Evolutionary conservation across 2,113 vertebrate species (phyloP).

Genomic region (Archocentrus centrarchus): DNA sequence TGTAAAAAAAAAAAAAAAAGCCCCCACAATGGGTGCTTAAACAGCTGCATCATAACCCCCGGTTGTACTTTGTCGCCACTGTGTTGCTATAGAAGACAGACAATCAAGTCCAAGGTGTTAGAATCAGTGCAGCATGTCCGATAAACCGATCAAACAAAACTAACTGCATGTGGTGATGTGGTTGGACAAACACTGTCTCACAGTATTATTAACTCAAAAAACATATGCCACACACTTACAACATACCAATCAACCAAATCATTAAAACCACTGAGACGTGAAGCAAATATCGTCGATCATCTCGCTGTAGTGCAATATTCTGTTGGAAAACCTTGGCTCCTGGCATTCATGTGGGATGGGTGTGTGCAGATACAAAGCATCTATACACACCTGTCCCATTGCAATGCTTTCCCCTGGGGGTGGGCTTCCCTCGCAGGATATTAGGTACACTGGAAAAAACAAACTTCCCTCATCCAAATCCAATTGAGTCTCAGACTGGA

Average conservation of each 20-base stretch:
- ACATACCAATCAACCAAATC: background rate
- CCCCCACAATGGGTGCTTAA: conserved; percentile 34
- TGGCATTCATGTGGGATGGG: background rate
- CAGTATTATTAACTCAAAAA: background rate
- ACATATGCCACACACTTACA: background rate
- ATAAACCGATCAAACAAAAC: conserved; percentile 34
- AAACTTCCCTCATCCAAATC: background rate
- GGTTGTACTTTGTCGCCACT: conserved; percentile 30
- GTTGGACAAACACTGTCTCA: background rate
- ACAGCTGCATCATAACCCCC: conserved; percentile 64
- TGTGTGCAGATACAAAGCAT: too few relatives aligned
- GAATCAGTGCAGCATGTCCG: conserved; percentile 15
- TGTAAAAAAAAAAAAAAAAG: conserved; percentile 42
- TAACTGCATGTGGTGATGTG: background rate
- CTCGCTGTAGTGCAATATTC: background rate
- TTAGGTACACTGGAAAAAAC: background rate
- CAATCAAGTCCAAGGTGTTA: conserved; percentile 14
- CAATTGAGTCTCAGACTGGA: background rate
- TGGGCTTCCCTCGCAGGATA: background rate
- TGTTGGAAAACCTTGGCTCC: background rate
- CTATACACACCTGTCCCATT: background rate
- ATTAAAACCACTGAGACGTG: background rate
- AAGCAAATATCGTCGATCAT: background rate
- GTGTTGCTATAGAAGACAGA: conserved; percentile 7
- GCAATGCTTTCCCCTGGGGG: background rate